Evolutionary conservation across 2,888 invertebrate genomes (phyloP), one percentile per base, ranked within the genome.

Genomic region (Stenoptilia bipunctidactyla): DNA sequence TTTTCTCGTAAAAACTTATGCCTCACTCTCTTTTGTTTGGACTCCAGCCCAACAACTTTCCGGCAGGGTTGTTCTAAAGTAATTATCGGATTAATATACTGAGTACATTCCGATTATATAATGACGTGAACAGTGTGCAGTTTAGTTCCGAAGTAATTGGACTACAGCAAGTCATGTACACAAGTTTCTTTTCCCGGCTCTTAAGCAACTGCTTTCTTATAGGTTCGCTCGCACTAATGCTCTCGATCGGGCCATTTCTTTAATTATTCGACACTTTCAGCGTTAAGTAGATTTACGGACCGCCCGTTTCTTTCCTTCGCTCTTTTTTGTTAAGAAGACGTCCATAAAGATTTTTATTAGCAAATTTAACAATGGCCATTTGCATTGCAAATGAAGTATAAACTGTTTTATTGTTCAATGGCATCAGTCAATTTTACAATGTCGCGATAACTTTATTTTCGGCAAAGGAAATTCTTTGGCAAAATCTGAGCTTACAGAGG

Each of bases 211-310:
- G 64, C 69, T 58, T 57, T 67, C 68, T 76, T 73, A 75, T 79
- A 80, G 77, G 69, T 82, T 73, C 72, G 62, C 64, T 65, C 54
- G 61, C 59, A 77, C 76, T 76, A 80, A 82, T 79, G 75, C 77
- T 68, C 71, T 68, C 79, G 77, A 82, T 82, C 71, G 79, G 80
- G 68, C 80, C 82, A 80, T 83, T 83, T 67, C 77, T 74, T 77
- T 83, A 82, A 83, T 83, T 83, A 82, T 83, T 82, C 82, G 76
- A 75, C 79, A 82, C 79, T 82, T 80, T 71, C 72, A 76, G 74
- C 74, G 74, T 12, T 79, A 77, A 83, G 80, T 77, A 75, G 79
- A 83, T 82, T 83, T 80, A 83, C 75, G 72, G 63, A 59, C 57
- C 54, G 70, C 63, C 71, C 69, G 71, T 51, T 63, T 61, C 61